Conservation (phyloP, 2,888 invertebrate species). For the Watsonalla binaria region DNA sequence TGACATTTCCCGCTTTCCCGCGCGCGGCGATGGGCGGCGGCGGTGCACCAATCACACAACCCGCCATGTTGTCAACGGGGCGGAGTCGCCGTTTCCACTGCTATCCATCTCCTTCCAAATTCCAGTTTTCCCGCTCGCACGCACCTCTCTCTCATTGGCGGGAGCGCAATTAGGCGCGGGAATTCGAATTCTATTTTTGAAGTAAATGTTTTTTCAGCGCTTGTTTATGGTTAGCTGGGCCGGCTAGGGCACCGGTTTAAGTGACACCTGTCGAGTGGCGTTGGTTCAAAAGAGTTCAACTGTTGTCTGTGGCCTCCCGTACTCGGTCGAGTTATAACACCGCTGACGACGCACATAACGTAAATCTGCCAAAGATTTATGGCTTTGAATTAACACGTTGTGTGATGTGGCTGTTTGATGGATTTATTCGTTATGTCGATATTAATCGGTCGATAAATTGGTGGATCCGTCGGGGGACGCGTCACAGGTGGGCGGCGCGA, state of each 20-base stretch:
- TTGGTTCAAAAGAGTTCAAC: neutral
- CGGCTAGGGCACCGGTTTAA: conserved; percentile 40
- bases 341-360: conserved; percentile 47
- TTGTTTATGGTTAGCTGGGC: conserved; percentile 49
- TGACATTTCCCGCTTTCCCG: conserved; percentile 62
- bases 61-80: conserved; percentile 83
- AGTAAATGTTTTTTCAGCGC: conserved; percentile 74
- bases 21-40: conserved; percentile 48
- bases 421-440: conserved; percentile 63
- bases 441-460: conserved; percentile 57
- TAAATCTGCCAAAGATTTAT: conserved; percentile 65
- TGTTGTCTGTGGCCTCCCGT: conserved; percentile 23
- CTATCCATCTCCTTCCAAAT: conserved; percentile 45
- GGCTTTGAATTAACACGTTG: conserved; percentile 58
- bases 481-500: conserved; percentile 52
- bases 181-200: conserved; percentile 77
- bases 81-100: conserved; percentile 60
- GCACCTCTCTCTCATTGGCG: conserved; percentile 63
- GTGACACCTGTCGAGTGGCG: conserved; percentile 51
- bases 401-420: conserved; percentile 52
- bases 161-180: conserved; percentile 74
- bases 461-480: conserved; percentile 22
- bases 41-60: conserved; percentile 79
- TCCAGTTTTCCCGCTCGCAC: conserved; percentile 52
- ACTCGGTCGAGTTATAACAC: conserved; percentile 46